These are phyloP conservation scores for Falco naumanni DNA, from an alignment of 2,797 vertebrate species.

Conservation along the genomic window DNA sequence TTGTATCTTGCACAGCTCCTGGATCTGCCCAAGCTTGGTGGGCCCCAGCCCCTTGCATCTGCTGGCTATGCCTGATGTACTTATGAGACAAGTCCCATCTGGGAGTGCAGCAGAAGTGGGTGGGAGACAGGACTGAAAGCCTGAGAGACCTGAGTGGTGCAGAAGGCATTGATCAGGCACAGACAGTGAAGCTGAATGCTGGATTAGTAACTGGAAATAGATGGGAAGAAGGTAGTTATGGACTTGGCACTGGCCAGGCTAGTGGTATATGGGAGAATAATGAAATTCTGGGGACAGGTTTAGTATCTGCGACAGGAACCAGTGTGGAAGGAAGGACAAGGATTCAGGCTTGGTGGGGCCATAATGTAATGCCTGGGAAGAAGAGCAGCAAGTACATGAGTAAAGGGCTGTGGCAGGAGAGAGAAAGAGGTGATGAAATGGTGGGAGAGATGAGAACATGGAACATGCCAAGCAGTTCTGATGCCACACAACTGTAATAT, in stretches of 20 bases:
- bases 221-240: not conserved
- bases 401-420: not conserved
- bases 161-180: not conserved
- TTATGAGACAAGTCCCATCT: not conserved
- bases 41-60: not conserved
- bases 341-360: not conserved
- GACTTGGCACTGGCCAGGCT: rapidly evolving
- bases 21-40: not conserved
- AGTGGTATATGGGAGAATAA: not conserved
- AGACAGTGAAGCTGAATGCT: not conserved
- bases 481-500: not conserved
- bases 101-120: not conserved
- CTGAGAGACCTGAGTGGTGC: too few species aligned
- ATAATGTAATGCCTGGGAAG: not conserved
- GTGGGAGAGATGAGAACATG: not conserved
- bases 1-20: not conserved
- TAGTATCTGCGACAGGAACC: not conserved
- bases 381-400: not conserved
- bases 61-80: not conserved
- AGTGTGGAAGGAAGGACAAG: not conserved
- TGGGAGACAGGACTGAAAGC: not conserved
- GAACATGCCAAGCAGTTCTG: not conserved
- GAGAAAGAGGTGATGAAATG: not conserved
- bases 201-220: not conserved
- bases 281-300: not conserved